Evolutionary conservation across 2,113 vertebrate species (phyloP).

Genomic region (Sporophila hypoxantha): DNA sequence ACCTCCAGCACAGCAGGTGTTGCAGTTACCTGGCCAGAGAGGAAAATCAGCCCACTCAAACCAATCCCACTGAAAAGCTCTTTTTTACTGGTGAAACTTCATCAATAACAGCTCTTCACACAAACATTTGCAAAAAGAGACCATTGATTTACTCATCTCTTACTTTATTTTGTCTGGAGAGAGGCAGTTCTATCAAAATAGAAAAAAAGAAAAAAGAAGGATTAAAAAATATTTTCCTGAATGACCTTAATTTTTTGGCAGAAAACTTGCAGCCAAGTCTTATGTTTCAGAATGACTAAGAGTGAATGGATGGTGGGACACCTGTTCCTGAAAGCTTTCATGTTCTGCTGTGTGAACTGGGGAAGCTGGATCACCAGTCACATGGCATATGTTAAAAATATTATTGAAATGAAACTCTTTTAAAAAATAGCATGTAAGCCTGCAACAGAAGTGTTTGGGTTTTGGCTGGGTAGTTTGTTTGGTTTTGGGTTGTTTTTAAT

Average conservation of each 20-base stretch:
- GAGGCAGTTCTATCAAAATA: neutral
- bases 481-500: neutral
- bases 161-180: neutral
- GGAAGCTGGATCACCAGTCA: neutral
- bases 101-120: neutral
- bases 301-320: neutral
- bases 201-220: neutral
- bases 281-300: neutral
- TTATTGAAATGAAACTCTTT: neutral
- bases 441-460: neutral
- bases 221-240: neutral
- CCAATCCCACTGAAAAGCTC: neutral
- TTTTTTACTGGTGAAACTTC: neutral
- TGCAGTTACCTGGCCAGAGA: neutral
- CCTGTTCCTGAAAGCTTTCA: neutral
- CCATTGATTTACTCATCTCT: neutral
- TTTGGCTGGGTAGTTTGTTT: neutral
- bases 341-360: neutral
- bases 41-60: constrained; percentile 5
- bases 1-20: neutral
- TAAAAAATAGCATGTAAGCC: neutral
- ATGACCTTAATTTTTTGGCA: neutral
- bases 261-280: neutral
- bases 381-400: neutral
- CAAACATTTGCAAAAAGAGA: neutral